Percentiles rank a stretch among this genome's conserved stretches.
These are phyloP conservation scores for Rhabditophanes sp. DNA, from an alignment of 2,888 invertebrate species.

Conservation along the genomic window DNA sequence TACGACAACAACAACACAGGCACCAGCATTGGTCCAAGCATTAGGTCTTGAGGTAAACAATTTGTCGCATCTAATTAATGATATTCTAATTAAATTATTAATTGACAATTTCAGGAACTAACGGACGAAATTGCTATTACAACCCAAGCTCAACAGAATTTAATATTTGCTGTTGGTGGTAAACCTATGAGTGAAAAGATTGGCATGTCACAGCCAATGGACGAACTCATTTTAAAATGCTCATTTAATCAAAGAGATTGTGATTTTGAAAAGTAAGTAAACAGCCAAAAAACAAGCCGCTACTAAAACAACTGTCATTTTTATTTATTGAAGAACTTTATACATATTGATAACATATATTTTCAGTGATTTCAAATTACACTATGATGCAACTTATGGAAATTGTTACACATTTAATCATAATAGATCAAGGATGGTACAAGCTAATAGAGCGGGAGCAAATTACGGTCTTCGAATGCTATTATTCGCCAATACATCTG, in stretches of 20 bases:
- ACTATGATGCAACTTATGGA: constrained; percentile 41
- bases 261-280: constrained; percentile 27
- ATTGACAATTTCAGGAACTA: constrained; percentile 23
- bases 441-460: constrained; percentile 39
- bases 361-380: constrained; percentile 33
- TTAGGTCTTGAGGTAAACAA: constrained; percentile 28
- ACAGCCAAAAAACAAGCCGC: too few species aligned
- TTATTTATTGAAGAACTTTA: background rate
- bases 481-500: constrained; percentile 37
- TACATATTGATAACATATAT: background rate
- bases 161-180: constrained; percentile 40
- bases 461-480: constrained; percentile 42
- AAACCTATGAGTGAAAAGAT: constrained; percentile 22
- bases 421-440: constrained; percentile 29
- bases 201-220: constrained; percentile 29
- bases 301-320: constrained; percentile 2
- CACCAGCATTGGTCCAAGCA: constrained; percentile 30
- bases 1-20: constrained; percentile 39
- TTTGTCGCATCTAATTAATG: background rate
- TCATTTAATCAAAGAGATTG: constrained; percentile 43
- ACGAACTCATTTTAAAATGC: constrained; percentile 41
- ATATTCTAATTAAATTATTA: constrained; percentile 1
- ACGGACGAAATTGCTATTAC: constrained; percentile 40
- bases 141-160: constrained; percentile 38
- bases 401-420: constrained; percentile 42